Base-by-base conservation (phyloP, 2,113 vertebrate genomes). In the Cynoglossus semilaevis region DNA sequence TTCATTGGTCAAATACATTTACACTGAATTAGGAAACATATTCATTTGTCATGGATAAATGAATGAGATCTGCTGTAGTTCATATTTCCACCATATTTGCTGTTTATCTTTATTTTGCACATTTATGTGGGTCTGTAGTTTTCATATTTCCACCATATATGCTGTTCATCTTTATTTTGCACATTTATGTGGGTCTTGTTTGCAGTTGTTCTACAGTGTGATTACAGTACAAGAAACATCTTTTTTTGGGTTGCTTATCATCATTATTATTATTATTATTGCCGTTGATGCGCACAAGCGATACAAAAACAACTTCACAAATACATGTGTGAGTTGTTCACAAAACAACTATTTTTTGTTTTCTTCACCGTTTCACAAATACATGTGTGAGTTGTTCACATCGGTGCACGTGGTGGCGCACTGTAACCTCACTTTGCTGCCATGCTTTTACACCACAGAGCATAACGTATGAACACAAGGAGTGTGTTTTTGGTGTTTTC, bases 261-360 rank as follows among this genome's bases (percentile, higher is more conserved):
- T 7, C 47, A 16, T 47, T 2, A 58, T 15, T 22, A 9, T 69
- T 53, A 37, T 17, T 56, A 15, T 42, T 15, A 29, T 36, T 51
- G 17, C 29, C 59, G 52, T 57, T 41, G 1, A 46, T 35, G 9
- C 7, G 6, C 55, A 55, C 58, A 58, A 51, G 29, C n/a, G 15
- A 36, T 29, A n/a, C n/a, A n/a, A n/a, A n/a, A n/a, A n/a, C n/a
- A 54, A 72, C 9, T 36, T 36, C 9, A 7, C 18, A 2, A 43
- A 35, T 49, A 43, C 13, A n/a, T n/a, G n/a, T 52, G 15, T 52
- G 19, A 51, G 15, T 14, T 60, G 37, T 67, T 72, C 16, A 77
- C 1, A 1, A n/a, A 41, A 12, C 8, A 54, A 72, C 9, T 11
- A 6, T 57, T 4, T 51, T 45, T 37, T 15, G 3, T 17, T 46